Percentiles rank a stretch among this genome's conserved stretches.
Evolutionary conservation across 2,888 invertebrate genomes (phyloP).

Genomic region (Sepiola atlantica): DNA sequence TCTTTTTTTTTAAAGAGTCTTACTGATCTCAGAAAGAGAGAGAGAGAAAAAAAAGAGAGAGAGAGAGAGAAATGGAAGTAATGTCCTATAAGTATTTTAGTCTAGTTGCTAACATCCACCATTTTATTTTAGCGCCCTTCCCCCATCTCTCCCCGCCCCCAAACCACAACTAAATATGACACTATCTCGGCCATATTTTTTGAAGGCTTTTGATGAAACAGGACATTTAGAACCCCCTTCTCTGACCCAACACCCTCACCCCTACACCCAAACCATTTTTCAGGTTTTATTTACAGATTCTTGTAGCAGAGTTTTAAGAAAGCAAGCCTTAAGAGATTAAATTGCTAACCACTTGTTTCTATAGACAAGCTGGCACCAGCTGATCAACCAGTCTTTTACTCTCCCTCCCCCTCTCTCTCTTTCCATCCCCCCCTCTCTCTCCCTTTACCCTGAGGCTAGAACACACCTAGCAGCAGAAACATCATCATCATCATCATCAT

Average conservation of each 20-base stretch:
- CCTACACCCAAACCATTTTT: background rate
- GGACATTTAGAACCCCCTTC: background rate
- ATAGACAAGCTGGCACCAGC: slow-evolving; percentile 35
- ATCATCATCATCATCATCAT: background rate
- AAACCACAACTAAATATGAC: background rate
- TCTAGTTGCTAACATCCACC: too few species aligned
- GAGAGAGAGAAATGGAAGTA: background rate
- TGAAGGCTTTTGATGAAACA: slow-evolving; percentile 23
- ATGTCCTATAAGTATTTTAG: background rate
- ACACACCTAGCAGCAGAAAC: background rate
- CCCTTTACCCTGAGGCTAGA: background rate
- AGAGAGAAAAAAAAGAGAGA: background rate
- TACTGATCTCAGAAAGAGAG: background rate
- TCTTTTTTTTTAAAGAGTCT: background rate
- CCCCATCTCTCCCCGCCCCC: background rate
- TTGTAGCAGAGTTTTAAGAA: background rate
- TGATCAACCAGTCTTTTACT: slow-evolving; percentile 37
- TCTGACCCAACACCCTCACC: background rate
- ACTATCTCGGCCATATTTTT: slow-evolving; percentile 12
- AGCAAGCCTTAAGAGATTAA: background rate
- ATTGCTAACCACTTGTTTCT: slow-evolving; percentile 41
- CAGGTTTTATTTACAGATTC: background rate
- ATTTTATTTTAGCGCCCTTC: background rate
- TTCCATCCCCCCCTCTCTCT: too few species aligned
- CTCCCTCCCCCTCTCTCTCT: background rate